phyloP scores from a whole-genome alignment of 1,140 invertebrate genomes.

The Hylaeus volcanicus region DNA sequence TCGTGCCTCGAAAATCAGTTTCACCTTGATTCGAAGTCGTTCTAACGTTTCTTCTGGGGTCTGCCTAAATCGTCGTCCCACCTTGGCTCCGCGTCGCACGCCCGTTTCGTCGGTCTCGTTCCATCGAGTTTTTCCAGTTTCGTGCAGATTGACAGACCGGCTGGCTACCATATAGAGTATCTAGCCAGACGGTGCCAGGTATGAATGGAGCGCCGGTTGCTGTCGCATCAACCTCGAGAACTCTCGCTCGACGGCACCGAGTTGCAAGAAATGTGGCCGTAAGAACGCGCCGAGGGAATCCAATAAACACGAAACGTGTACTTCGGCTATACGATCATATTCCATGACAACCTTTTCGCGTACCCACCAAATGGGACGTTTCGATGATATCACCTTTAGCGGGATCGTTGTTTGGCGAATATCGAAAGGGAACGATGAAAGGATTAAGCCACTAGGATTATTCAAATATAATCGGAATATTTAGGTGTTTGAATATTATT shows the following conservation, averaged over 20 bases:
- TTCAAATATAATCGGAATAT: too few species aligned
- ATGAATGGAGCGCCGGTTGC: constrained; percentile 51
- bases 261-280: constrained; percentile 37
- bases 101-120: constrained; percentile 28
- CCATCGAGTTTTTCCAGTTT: constrained; percentile 54
- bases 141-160: constrained; percentile 42
- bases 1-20: constrained; percentile 35
- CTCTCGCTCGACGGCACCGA: constrained; percentile 21
- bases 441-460: too few species aligned
- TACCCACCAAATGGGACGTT: too few species aligned
- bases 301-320: constrained; percentile 32
- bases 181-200: constrained; percentile 26
- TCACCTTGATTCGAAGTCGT: constrained; percentile 15
- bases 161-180: constrained; percentile 50
- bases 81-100: constrained; percentile 1
- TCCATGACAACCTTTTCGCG: neutral
- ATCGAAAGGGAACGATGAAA: too few species aligned
- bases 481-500: too few species aligned
- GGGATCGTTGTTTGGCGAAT: too few species aligned
- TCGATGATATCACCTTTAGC: too few species aligned
- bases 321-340: constrained; percentile 43
- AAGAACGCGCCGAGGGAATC: constrained; percentile 37
- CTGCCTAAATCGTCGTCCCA: constrained; percentile 47
- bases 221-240: constrained; percentile 30
- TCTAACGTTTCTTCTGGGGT: constrained; percentile 24